Base-by-base conservation (phyloP, 2,888 invertebrate genomes). In the Hipparchia semele region DNA sequence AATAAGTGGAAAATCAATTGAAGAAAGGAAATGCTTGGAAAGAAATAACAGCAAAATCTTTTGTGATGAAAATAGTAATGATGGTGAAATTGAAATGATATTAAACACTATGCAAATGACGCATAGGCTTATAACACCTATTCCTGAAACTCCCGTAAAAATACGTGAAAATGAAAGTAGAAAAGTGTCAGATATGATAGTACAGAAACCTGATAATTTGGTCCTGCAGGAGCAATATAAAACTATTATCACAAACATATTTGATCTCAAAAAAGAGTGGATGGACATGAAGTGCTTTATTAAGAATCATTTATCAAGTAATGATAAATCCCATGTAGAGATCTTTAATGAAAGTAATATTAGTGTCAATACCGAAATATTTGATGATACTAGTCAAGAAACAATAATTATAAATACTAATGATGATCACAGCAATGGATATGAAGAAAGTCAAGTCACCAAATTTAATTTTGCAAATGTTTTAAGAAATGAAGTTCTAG, bases 11-110 rank as follows among this genome's bases (percentile, higher is more conserved):
- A 71, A 78, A 62, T 62, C 69, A 62, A 45, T 54, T 51, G 81
- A 84, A 77, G 83, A 84, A 79, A 83, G 80, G 74, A 78, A 82
- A 77, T 86, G 83, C 72, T 77, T 88, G 56, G 86, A 89, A 73
- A 75, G 82, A 69, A 87, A 89, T 73, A 88, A 82, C 68, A 87
- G 84, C 76, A 79, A 77, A 23, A 83, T 82, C 71, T 71, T 82
- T 62, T 74, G 60, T 65, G 76, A 82, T 64, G 83, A 84, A 45
- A 78, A 76, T 67, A 77, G 72, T 58, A 79, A 77, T 74, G 88
- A 91, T 78, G 67, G 56, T 71, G 93, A 93, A 84, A 82, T 93
- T 75, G 84, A 87, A 79, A 85, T 78, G 75, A 92, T 92, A 79
- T 82, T 92, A 66, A 80, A 79, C 75, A 77, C 75, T 12, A 91